Percentiles rank a stretch among this genome's conserved stretches.
These are phyloP conservation scores for Cepaea hortensis DNA, from an alignment of 2,888 invertebrate genomes.

Conservation along the genomic window DNA sequence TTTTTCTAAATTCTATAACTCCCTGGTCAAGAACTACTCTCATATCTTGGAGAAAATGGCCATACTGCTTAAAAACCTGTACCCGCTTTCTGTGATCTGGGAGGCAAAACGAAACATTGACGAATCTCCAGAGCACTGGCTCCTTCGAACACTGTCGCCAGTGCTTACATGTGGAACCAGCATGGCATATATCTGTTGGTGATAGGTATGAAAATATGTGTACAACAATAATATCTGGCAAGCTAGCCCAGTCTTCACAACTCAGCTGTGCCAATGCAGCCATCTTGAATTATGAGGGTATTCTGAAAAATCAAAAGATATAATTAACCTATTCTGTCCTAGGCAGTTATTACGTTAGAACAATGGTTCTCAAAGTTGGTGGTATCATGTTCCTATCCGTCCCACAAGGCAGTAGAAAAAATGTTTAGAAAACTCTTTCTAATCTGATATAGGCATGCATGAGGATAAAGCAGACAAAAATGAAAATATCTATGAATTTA, in stretches of 20 bases:
- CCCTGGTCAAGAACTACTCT: conserved; percentile 67
- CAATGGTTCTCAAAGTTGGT: no score
- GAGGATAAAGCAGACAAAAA: no score
- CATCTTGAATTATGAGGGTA: neutral
- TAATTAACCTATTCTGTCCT: neutral
- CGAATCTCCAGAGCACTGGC: conserved; percentile 68
- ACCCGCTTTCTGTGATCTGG: conserved; percentile 51
- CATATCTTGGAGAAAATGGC: conserved; percentile 62
- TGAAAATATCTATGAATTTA: no score
- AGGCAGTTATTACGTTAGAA: no score
- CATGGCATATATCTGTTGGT: conserved; percentile 60
- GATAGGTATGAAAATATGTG: conserved; percentile 65
- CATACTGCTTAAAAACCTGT: conserved; percentile 61
- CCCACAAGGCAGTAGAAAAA: no score
- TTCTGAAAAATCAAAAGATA: neutral
- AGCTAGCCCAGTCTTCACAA: conserved; percentile 55
- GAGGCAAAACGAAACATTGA: conserved; percentile 60
- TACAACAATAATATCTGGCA: conserved; percentile 70
- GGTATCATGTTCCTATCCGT: no score
- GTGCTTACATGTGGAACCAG: conserved; percentile 62
- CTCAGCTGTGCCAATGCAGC: neutral
- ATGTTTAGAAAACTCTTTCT: no score
- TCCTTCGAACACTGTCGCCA: conserved; percentile 67
- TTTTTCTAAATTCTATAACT: conserved; percentile 60
- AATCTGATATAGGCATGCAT: no score